These are phyloP conservation scores for Rousettus leschenaultii DNA, from an alignment of 2,113 vertebrate genomes.

Conservation along the genomic window DNA sequence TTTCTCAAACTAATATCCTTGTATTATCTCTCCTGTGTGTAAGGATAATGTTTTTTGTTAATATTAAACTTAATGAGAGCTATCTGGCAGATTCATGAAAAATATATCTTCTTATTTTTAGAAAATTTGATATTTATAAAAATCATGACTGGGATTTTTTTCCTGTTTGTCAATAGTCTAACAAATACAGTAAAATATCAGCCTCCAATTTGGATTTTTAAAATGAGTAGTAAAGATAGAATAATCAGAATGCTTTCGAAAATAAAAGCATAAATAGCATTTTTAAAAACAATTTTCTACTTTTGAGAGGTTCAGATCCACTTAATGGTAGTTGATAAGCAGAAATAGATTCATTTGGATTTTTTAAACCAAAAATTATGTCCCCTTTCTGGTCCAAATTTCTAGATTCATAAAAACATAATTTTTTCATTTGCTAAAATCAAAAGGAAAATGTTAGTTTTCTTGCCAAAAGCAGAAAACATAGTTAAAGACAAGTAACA, in stretches of 20 bases:
- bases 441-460: neutral
- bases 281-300: constrained; percentile 5
- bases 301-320: neutral
- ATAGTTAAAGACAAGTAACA: neutral
- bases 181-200: neutral
- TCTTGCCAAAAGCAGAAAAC: neutral
- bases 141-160: neutral
- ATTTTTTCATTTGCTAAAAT: neutral
- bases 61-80: constrained; percentile 38
- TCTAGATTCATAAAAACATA: neutral
- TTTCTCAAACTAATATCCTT: constrained; percentile 18
- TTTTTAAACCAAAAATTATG: neutral
- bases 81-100: neutral
- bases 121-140: constrained; percentile 21
- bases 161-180: neutral
- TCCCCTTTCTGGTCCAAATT: neutral
- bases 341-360: neutral
- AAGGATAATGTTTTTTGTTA: neutral
- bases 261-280: neutral
- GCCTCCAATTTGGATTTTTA: neutral
- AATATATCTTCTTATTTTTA: constrained; percentile 27
- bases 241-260: neutral
- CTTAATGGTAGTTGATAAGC: neutral
- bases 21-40: constrained; percentile 40
- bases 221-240: neutral